Conservation (phyloP, 2,797 vertebrate genomes). For the Tauraco hartlaubi region DNA sequence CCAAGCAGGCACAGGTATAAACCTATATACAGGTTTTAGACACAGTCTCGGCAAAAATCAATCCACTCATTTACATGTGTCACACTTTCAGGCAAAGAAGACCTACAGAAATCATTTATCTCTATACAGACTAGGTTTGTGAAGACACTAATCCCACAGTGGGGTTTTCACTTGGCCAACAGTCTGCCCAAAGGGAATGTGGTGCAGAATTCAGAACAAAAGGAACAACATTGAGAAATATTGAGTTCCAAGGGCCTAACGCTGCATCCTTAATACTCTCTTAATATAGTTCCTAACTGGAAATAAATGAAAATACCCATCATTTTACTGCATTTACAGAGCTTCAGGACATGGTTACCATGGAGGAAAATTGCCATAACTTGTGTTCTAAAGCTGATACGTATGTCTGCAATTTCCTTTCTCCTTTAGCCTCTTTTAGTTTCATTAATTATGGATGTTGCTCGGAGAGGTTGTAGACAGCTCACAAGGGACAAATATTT, state of each 20-base stretch:
- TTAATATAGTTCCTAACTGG: constrained; percentile 21
- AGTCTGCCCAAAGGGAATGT: neutral
- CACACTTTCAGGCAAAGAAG: neutral
- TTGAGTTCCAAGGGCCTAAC: neutral
- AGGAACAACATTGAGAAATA: neutral
- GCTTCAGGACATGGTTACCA: constrained; percentile 31
- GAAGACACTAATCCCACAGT: neutral
- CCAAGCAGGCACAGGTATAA: too few species aligned
- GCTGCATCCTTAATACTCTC: neutral
- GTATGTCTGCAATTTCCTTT: constrained; percentile 38
- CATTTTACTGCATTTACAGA: constrained; percentile 25
- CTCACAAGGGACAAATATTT: constrained; percentile 54
- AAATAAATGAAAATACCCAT: constrained; percentile 39
- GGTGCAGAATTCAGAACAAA: constrained; percentile 4
- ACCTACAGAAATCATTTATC: neutral
- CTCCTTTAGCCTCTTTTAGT: constrained; percentile 33
- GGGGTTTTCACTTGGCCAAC: neutral
- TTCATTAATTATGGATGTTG: constrained; percentile 53
- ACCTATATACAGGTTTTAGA: neutral
- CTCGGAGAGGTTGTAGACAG: neutral
- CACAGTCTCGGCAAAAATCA: neutral
- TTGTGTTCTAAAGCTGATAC: constrained; percentile 28
- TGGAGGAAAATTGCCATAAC: constrained; percentile 40
- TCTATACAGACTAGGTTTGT: neutral
- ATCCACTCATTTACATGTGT: neutral